Conservation (phyloP, 2,888 invertebrate genomes). For the Anthrax anthrax region DNA sequence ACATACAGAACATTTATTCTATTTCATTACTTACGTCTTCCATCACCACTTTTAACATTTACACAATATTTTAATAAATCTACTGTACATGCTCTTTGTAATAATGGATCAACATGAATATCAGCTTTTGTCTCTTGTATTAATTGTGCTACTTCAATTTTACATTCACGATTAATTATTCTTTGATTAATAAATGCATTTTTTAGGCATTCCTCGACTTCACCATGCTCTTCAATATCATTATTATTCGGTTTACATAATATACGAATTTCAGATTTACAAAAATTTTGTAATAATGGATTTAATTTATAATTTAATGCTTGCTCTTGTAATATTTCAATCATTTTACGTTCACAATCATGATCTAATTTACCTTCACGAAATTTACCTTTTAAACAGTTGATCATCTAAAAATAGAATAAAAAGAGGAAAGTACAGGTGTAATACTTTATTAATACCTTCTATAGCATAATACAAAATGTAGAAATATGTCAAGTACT, state of each 20-base stretch:
- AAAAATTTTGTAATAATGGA: conserved; percentile 69
- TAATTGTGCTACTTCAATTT: conserved; percentile 71
- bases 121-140: conserved; percentile 85
- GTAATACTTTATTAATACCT: no score
- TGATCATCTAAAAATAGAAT: conserved; percentile 37
- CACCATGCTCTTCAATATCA: conserved; percentile 35
- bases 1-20: no score
- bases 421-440: not conserved
- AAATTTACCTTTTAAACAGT: conserved; percentile 71
- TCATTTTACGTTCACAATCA: conserved; percentile 72
- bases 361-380: conserved; percentile 55
- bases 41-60: conserved; percentile 72
- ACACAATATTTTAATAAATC: conserved; percentile 72
- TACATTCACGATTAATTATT: conserved; percentile 61
- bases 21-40: conserved; percentile 56
- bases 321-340: conserved; percentile 68
- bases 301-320: conserved; percentile 84
- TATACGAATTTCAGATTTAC: conserved; percentile 55
- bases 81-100: conserved; percentile 75
- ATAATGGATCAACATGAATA: conserved; percentile 84
- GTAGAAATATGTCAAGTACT: no score
- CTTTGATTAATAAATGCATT: conserved; percentile 58
- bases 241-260: conserved; percentile 36
- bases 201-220: conserved; percentile 82
- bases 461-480: no score